A percentile compares a stretch with the other conserved stretches of the same genome.
phyloP scores from a whole-genome alignment of 2,113 vertebrate species.

The Erpornis zantholeuca region DNA sequence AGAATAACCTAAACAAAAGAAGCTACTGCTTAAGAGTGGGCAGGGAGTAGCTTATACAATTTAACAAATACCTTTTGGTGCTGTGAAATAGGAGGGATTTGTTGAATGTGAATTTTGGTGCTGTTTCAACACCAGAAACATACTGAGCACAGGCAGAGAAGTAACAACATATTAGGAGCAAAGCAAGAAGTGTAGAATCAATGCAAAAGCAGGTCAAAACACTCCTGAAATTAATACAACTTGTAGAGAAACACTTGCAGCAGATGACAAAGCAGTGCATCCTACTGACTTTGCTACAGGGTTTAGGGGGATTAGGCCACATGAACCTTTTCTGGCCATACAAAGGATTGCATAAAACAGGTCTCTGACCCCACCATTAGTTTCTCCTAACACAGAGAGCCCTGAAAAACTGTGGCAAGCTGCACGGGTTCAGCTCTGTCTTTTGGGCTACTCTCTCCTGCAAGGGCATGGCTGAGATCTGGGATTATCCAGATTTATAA shows the following conservation, averaged over 20 bases:
- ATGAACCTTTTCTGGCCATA: neutral
- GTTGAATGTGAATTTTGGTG: neutral
- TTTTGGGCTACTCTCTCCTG: neutral
- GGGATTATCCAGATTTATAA: neutral
- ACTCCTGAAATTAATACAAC: neutral
- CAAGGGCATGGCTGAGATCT: neutral
- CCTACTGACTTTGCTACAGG: neutral
- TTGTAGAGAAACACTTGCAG: neutral
- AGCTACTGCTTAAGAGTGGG: neutral
- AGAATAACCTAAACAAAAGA: neutral
- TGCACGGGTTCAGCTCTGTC: neutral
- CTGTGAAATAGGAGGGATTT: neutral
- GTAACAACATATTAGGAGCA: neutral
- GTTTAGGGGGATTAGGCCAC: neutral
- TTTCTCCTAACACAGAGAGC: neutral
- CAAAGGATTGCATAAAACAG: neutral
- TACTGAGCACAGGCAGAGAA: neutral
- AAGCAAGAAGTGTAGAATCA: neutral
- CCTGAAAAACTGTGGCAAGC: neutral
- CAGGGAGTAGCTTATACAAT: neutral
- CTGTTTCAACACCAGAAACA: neutral
- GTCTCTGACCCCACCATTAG: neutral
- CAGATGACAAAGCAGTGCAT: neutral
- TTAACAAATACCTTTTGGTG: neutral
- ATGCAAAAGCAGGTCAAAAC: neutral